Conservation (phyloP, 2,888 invertebrate species). For the Serrognathus titanus region DNA sequence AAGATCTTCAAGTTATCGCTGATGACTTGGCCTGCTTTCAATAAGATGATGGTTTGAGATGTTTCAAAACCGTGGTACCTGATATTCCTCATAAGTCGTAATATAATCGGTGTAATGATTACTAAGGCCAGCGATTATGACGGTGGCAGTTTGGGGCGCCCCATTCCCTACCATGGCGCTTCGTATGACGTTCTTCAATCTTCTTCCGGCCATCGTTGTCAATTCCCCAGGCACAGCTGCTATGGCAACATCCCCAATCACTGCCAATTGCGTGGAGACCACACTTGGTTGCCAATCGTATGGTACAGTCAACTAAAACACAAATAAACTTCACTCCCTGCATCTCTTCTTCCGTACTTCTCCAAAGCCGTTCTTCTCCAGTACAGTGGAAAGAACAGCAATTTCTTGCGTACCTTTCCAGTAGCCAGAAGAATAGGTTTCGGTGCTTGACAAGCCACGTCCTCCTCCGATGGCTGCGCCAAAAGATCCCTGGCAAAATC, state of each 20-base stretch:
- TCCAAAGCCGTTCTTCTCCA: too few species aligned
- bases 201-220: constrained; percentile 90
- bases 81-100: constrained; percentile 88
- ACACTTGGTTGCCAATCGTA: constrained; percentile 88
- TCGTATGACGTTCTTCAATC: constrained; percentile 54
- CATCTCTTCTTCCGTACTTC: too few species aligned
- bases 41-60: too few species aligned
- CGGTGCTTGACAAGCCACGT: constrained; percentile 46
- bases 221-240: constrained; percentile 90
- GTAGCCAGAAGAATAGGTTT: constrained; percentile 89
- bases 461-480: constrained; percentile 20
- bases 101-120: constrained; percentile 90
- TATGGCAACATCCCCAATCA: constrained; percentile 72
- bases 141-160: constrained; percentile 47
- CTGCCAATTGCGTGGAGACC: constrained; percentile 75
- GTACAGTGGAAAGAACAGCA: too few species aligned
- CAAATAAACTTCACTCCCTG: too few species aligned
- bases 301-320: constrained; percentile 69
- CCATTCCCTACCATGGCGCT: constrained; percentile 50
- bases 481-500: constrained; percentile 46
- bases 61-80: constrained; percentile 58
- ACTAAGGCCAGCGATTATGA: constrained; percentile 81
- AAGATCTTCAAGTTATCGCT: too few species aligned
- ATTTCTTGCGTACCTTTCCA: constrained; percentile 63
- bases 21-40: too few species aligned